These are phyloP conservation scores for Ptychodera flava DNA, from an alignment of 35 echinoderm and acorn worm species.

Conservation along the genomic window DNA sequence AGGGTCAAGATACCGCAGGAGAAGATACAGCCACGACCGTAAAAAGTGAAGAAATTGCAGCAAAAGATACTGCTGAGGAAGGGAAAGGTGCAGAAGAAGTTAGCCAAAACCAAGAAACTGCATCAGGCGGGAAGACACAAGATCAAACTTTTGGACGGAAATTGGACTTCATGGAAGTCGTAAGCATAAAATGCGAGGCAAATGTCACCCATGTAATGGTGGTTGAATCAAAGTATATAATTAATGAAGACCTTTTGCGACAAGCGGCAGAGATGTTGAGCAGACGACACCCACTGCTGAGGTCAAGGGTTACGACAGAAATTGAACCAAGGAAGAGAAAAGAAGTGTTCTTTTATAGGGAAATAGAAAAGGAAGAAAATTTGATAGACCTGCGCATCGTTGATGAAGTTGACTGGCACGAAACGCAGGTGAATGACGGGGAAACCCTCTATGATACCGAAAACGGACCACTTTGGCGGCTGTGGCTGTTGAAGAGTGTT, in stretches of 20 bases:
- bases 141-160: background rate
- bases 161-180: background rate
- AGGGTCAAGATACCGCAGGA: no score
- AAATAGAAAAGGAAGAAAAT: background rate
- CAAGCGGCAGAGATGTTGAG: background rate
- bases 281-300: background rate
- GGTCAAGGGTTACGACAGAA: background rate
- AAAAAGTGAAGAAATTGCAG: no score
- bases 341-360: background rate
- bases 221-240: background rate
- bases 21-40: no score
- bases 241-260: background rate
- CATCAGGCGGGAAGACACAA: no score
- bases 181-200: background rate
- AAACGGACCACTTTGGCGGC: background rate
- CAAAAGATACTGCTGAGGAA: no score
- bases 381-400: background rate
- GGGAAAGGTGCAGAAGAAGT: no score
- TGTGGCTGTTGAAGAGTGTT: background rate
- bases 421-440: background rate
- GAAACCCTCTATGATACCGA: background rate
- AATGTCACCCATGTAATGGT: background rate
- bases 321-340: background rate
- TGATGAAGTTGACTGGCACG: background rate
- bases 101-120: no score